Percentiles rank a stretch among this genome's conserved stretches.
Evolutionary conservation across 2,113 vertebrate species (phyloP).

Genomic region (Pluvianellus socialis): DNA sequence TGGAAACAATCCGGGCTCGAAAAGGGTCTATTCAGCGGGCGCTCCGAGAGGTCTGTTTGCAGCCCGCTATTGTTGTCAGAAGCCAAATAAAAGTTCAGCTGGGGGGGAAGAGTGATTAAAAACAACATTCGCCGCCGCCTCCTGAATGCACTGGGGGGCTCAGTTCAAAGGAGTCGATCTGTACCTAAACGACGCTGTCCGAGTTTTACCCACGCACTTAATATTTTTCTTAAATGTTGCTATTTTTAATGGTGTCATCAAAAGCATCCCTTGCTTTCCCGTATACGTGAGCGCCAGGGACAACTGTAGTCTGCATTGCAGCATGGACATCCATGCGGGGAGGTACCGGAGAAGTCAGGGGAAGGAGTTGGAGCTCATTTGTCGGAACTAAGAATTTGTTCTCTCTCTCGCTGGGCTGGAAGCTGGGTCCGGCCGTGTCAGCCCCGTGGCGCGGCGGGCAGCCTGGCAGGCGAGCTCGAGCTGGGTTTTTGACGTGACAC

Average conservation of each 20-base stretch:
- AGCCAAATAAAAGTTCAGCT: conserved; percentile 63
- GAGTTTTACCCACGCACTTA: background rate
- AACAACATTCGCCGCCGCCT: background rate
- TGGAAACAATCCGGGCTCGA: conserved; percentile 65
- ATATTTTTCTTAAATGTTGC: conserved; percentile 16
- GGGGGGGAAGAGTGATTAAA: background rate
- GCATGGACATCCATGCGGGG: rapidly evolving
- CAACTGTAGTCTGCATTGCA: background rate
- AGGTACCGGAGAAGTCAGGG: background rate
- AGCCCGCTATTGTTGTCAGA: conserved; percentile 47
- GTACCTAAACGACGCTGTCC: background rate
- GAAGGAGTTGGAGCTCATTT: background rate
- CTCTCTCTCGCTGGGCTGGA: background rate
- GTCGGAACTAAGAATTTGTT: background rate
- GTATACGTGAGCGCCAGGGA: background rate
- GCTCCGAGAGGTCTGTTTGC: conserved; percentile 59
- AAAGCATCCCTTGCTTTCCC: background rate
- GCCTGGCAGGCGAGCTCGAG: background rate
- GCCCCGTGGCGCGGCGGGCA: background rate
- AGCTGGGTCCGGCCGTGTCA: background rate
- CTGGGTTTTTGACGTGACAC: background rate
- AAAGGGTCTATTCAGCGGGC: conserved; percentile 11
- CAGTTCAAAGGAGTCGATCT: background rate
- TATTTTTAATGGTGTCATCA: background rate
- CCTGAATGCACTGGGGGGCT: background rate